Base-by-base conservation (phyloP, 2,113 vertebrate genomes). In the Zeus faber region DNA sequence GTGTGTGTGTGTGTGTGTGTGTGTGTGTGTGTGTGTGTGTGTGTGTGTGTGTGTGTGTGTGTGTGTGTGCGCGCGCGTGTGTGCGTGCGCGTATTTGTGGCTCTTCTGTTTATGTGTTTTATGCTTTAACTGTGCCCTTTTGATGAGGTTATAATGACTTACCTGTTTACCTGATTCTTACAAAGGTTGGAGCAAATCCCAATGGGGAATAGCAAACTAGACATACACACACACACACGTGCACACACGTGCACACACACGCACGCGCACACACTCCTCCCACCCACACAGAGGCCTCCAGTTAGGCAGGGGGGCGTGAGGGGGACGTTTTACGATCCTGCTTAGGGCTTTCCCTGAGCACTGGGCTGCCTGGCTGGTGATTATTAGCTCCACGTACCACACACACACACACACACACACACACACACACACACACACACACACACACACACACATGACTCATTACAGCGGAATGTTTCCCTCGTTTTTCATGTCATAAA, bases 401-500 rank as follows among this genome's bases (percentile, higher is more conserved):
- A 27, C 13, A 7, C 21, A 25, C 33, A 18, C 10, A 2, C 37
- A 18, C 52, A 27, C 47, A 17, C 61, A 52, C 59, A 54, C 59
- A 33, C 54, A 53, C 72, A 59, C 33, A 55, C 35, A 61, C 60
- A 54, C 46, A 41, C 49, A 58, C 60, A 70, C 52, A 62, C 45
- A 43, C 16, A 62, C 18, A 64, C 45, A 69, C 54, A 46, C 26
- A 13, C 25, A 45, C 26, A 47, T 79, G 72, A 83, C 72, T 85
- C 79, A 80, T 77, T 82, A 76, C 39, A 79, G 58, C 5, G 61
- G 74, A 80, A 83, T 78, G 73, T 76, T 81, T 81, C 74, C 67
- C 77, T 78, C 77, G 65, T 83, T 85, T 78, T 79, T 76, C 62
- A 77, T 71, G 75, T 76, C 73, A 77, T 80, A 87, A 83, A 85